Conservation (phyloP, 2,113 vertebrate genomes). For the Mystacornis crossleyi region DNA sequence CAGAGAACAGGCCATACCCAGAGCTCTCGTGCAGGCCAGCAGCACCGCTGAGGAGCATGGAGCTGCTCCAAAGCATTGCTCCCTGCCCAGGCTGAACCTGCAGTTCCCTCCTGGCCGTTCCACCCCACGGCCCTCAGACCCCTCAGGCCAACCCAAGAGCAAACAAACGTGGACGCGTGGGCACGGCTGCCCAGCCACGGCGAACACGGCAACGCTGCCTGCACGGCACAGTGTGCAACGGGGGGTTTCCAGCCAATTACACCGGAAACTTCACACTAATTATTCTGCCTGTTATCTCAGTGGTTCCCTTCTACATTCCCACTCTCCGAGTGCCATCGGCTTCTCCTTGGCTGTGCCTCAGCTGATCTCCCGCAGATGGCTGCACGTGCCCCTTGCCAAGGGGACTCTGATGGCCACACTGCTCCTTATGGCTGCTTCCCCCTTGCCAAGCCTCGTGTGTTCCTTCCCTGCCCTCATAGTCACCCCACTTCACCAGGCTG, state of each 20-base stretch:
- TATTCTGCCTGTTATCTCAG: constrained; percentile 10
- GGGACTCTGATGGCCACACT: background rate
- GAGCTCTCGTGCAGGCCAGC: background rate
- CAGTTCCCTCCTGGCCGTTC: rapidly evolving
- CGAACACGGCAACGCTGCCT: background rate
- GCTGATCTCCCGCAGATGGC: background rate
- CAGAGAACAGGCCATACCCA: background rate
- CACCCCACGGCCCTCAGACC: background rate
- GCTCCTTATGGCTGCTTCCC: background rate
- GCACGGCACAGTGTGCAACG: background rate
- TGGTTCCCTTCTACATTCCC: background rate
- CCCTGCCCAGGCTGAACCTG: background rate
- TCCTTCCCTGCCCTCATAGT: background rate
- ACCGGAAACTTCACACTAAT: background rate
- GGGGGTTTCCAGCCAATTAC: constrained; percentile 52
- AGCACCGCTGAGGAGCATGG: rapidly evolving
- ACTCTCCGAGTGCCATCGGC: background rate
- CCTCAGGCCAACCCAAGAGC: background rate
- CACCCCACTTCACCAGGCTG: background rate
- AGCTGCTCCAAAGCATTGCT: rapidly evolving
- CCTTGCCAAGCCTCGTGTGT: background rate
- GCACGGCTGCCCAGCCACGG: background rate
- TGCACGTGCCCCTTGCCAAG: constrained; percentile 17
- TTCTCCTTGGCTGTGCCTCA: constrained; percentile 9
- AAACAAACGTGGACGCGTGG: rapidly evolving